Base-by-base conservation (phyloP, 2,888 invertebrate genomes). In the Elysia crispata region DNA sequence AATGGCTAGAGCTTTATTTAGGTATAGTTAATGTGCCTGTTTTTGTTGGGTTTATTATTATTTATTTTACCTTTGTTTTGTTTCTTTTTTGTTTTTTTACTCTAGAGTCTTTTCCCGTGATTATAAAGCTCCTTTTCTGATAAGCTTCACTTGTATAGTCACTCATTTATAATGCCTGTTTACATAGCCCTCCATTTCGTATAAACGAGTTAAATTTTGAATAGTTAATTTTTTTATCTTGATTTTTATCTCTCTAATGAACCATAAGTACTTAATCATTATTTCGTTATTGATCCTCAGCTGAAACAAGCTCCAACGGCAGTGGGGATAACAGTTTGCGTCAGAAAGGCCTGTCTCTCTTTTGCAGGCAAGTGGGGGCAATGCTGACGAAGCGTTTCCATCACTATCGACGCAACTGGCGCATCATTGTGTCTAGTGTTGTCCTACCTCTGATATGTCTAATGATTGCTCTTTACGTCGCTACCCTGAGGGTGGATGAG, bases 371-470 rank as follows among this genome's bases (percentile, higher is more conserved):
- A 80, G 86, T 87, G 62, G 74, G 77, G 57, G 91, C 91, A 5
- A 84, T 93, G 11, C 76, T 92, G 20, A 80, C 85, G 15, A 92
- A 93, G 82, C 87, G 93, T 0, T 89, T 90, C 79, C 89, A 90
- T 81, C 92, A 92, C 86, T 90, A 91, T 79, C 85, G 87, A 3
- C 85, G 92, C 31, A 89, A 92, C 85, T 91, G 90, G 90, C 84
- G 89, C 50, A 87, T 89, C 79, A 84, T 90, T 41, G n/a, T 91
- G 30, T 87, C 90, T 1, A 84, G 89, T 28, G 78, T 93, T 15
- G 33, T 92, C n/a, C 85, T 93, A 67, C 92, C 92, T 1, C 85
- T 91, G 69, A 8, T 91, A 1, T 89, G 92, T 78, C 89, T 92
- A 31, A 86, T 90, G 13, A 81, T 90, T 23, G 91, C 91, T 23